Percentiles rank a stretch among this genome's conserved stretches.
Conservation (phyloP, 2,797 vertebrate genomes). For the Pseudochromis fuscus region DNA sequence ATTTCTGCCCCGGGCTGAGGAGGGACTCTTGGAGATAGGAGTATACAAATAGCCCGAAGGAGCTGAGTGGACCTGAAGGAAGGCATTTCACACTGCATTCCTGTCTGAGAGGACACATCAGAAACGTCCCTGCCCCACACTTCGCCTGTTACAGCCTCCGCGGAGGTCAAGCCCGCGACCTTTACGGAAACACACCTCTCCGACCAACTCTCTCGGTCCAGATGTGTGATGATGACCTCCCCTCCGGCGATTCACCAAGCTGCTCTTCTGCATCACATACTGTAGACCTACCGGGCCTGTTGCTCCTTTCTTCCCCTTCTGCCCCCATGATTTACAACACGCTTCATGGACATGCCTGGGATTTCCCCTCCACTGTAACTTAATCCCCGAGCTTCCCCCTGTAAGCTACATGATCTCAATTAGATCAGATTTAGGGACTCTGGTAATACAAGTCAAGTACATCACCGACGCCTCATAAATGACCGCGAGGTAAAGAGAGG, state of each 20-base stretch:
- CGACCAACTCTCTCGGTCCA: conserved; percentile 40
- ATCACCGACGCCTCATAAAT: conserved; percentile 76
- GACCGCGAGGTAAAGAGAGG: conserved; percentile 45
- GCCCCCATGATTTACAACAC: conserved; percentile 66
- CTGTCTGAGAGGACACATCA: conserved; percentile 34
- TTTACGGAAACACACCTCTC: conserved; percentile 4
- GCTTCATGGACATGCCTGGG: conserved; percentile 65
- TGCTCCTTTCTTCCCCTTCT: conserved; percentile 42
- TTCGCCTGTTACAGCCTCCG: neutral
- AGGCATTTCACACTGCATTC: conserved; percentile 68
- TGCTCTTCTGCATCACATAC: conserved; percentile 42
- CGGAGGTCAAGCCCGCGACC: conserved; percentile 2
- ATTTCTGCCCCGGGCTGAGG: conserved; percentile 57
- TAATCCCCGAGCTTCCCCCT: conserved; percentile 65
- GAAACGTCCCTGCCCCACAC: conserved; percentile 5
- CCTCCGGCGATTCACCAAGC: conserved; percentile 46
- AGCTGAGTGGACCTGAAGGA: conserved; percentile 41
- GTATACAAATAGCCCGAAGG: conserved; percentile 60
- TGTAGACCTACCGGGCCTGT: conserved; percentile 29
- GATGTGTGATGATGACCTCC: conserved; percentile 66
- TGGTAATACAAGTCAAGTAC: conserved; percentile 72
- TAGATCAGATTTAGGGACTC: conserved; percentile 69
- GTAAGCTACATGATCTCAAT: conserved; percentile 80
- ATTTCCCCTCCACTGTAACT: conserved; percentile 69
- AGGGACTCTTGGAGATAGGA: conserved; percentile 56